Conservation (phyloP, 2,113 vertebrate genomes). For the Euleptes europaea region DNA sequence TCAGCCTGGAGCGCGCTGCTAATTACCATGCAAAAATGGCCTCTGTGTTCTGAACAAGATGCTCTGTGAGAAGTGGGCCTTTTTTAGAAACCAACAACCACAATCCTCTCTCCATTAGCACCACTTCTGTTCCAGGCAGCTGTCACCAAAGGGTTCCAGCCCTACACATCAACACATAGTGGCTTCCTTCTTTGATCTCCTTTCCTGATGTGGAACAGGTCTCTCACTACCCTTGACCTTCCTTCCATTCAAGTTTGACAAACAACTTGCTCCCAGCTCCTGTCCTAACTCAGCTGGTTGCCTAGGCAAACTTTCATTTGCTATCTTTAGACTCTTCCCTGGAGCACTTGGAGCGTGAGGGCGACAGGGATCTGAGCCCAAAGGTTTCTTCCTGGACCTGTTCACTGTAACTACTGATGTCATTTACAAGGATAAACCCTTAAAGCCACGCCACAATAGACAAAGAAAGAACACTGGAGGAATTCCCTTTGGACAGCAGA, state of each 20-base stretch:
- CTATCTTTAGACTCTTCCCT: slow-evolving; percentile 71
- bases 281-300: slow-evolving; percentile 23
- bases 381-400: slow-evolving; percentile 61
- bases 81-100: background rate
- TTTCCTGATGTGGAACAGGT: slow-evolving; percentile 66
- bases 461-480: slow-evolving; percentile 60
- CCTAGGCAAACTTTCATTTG: slow-evolving; percentile 55
- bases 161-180: slow-evolving; percentile 53
- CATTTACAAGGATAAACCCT: slow-evolving; percentile 73
- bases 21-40: too few relatives aligned
- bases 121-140: background rate
- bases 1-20: too few relatives aligned
- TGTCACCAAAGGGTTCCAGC: background rate
- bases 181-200: slow-evolving; percentile 53
- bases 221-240: slow-evolving; percentile 78
- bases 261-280: slow-evolving; percentile 40
- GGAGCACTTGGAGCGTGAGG: slow-evolving; percentile 61
- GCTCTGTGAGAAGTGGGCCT: background rate
- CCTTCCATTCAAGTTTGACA: slow-evolving; percentile 66
- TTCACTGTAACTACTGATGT: slow-evolving; percentile 79
- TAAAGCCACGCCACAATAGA: slow-evolving; percentile 69
- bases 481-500: slow-evolving; percentile 68
- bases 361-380: slow-evolving; percentile 73
- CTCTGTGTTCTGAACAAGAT: background rate
- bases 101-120: background rate